Evolutionary conservation across 2,113 vertebrate genomes (phyloP).

Genomic region (Halcyon malimbica): DNA sequence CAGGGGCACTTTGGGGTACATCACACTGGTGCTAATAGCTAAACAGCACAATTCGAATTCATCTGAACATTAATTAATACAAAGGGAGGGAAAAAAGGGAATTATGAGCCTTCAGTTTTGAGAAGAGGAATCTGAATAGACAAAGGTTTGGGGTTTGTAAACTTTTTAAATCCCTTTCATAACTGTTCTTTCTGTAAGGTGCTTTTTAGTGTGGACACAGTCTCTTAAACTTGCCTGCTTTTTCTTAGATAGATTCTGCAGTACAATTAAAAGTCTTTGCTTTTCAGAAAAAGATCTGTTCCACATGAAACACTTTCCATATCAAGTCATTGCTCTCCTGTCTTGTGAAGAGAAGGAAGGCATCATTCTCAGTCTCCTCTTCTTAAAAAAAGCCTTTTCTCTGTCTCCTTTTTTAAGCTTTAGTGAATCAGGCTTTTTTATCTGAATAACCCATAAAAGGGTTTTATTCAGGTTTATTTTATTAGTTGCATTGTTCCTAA

Average conservation of each 20-base stretch:
- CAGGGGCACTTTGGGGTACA: not conserved
- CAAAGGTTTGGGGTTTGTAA: not conserved
- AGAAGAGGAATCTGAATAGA: not conserved
- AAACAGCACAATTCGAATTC: not conserved
- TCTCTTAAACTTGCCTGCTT: not conserved
- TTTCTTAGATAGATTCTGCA: not conserved
- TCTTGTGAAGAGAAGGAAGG: not conserved
- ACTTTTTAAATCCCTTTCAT: not conserved
- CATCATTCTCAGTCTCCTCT: constrained; percentile 1
- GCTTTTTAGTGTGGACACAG: not conserved
- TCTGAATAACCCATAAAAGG: not conserved
- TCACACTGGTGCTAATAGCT: not conserved
- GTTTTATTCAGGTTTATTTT: constrained; percentile 47
- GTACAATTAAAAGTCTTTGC: not conserved
- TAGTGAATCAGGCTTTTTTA: constrained; percentile 10
- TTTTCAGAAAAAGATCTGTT: constrained; percentile 19
- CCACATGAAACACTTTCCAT: constrained; percentile 1
- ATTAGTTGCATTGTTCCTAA: constrained; percentile 43
- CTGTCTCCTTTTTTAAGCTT: not conserved
- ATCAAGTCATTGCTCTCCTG: not conserved
- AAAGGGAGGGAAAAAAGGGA: not conserved
- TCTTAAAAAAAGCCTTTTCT: not conserved
- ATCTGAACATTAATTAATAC: not conserved
- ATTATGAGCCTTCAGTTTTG: not conserved
- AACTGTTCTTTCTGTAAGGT: not conserved